phyloP scores from a whole-genome alignment of 1,140 invertebrate genomes.

The Theocolax elegans region DNA sequence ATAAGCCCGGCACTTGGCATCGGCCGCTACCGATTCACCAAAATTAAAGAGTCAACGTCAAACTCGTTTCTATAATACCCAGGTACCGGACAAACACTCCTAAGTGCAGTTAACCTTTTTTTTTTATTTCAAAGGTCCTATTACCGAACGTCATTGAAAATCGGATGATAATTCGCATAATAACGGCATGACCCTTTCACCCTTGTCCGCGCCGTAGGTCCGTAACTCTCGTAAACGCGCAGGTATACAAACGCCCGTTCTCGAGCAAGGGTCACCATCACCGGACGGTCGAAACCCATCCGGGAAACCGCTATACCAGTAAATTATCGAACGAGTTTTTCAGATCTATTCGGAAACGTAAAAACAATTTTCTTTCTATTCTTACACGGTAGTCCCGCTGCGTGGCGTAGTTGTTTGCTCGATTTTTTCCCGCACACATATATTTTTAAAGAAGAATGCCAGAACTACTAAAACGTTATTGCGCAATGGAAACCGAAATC shows the following conservation, averaged over 20 bases:
- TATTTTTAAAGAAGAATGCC: no score
- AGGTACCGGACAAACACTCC: neutral
- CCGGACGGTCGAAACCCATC: no score
- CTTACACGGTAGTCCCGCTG: neutral
- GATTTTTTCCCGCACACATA: slow-evolving; percentile 24
- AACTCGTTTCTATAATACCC: neutral
- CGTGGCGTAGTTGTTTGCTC: neutral
- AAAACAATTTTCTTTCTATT: neutral
- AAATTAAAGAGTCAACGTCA: neutral
- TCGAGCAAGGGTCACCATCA: neutral
- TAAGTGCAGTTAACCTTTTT: slow-evolving; percentile 10
- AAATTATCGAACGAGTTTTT: slow-evolving; percentile 43
- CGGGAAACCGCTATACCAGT: slow-evolving; percentile 42
- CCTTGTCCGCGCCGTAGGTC: neutral
- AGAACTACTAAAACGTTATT: no score
- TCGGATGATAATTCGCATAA: slow-evolving; percentile 20
- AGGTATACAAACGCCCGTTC: neutral
- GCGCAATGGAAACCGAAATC: no score
- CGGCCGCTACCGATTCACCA: no score
- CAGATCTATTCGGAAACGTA: no score
- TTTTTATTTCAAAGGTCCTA: neutral
- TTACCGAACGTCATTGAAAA: neutral
- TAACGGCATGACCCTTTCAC: neutral
- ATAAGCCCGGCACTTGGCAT: no score
- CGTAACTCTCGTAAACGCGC: neutral